Base-by-base conservation (phyloP, 30 jellyfish, hydroid and myxozoan genomes). In the Mastigias papua region DNA sequence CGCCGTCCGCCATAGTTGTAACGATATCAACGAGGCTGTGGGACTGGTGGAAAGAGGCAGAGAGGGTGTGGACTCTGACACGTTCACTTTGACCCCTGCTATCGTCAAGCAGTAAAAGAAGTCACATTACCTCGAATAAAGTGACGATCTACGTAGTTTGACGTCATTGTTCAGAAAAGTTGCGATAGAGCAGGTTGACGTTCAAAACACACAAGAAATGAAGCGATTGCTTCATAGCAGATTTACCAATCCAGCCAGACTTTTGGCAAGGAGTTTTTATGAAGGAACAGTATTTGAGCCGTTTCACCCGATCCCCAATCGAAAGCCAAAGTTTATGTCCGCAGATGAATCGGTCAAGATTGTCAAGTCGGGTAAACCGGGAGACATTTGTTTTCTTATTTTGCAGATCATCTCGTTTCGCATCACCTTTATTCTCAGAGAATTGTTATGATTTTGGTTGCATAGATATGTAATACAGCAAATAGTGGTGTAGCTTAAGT, bases 321-420 rank as follows among this genome's bases (percentile, higher is more conserved):
- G 92, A 42, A 80, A 69, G 81, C 97, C 97, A 33, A 89, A 79
- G 82, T 80, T 32, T 63, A 89, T 80, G 94, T 75, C 93, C 1
- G 89, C 93, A 0, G 93, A 81, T 42, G 97, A 89, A 62, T 89
- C 97, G 7, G 93, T 89, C 65, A 75, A 73, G 66, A 81, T 74
- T 42, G 91, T 89, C 64, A 89, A 89, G 65, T 89, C 97, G 62
- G 97, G 97, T 89, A 73, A 69, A n/a, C n/a, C n/a, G n/a, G n/a
- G n/a, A n/a, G n/a, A n/a, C n/a, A n/a, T n/a, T n/a, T n/a, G n/a
- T n/a, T n/a, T n/a, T n/a, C n/a, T n/a, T n/a, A n/a, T n/a, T n/a
- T n/a, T n/a, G n/a, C n/a, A n/a, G n/a, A n/a, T n/a, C n/a, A n/a
- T n/a, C n/a, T n/a, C n/a, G n/a, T n/a, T n/a, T n/a, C n/a, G n/a